phyloP scores from a whole-genome alignment of 2,113 vertebrate genomes.

The Origma solitaria region DNA sequence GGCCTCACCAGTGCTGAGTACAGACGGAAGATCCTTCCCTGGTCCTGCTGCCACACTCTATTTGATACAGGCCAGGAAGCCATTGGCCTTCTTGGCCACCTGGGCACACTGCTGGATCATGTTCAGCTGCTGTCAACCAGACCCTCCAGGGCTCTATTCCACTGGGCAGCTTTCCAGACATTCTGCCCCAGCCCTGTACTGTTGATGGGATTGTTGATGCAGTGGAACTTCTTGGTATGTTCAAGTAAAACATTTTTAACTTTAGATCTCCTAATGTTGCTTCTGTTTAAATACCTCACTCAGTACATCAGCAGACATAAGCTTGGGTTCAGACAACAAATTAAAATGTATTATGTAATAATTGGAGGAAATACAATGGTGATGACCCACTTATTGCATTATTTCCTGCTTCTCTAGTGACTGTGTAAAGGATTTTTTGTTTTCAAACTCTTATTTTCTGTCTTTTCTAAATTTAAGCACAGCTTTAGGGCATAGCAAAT shows the following conservation, averaged over 20 bases:
- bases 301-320: background rate
- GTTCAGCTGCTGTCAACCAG: too few relatives aligned
- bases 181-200: background rate
- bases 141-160: background rate
- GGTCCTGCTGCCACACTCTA: rapidly evolving
- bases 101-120: background rate
- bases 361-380: background rate
- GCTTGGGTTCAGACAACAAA: background rate
- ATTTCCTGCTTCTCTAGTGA: background rate
- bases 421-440: background rate
- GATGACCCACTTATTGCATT: background rate
- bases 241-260: background rate
- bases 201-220: background rate
- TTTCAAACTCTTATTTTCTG: background rate
- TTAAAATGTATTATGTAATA: background rate
- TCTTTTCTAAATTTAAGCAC: background rate
- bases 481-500: background rate
- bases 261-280: background rate
- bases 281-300: background rate
- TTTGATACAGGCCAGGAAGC: background rate
- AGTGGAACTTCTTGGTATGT: background rate
- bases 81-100: background rate
- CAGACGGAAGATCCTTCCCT: background rate
- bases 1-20: rapidly evolving
- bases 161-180: background rate